Evolutionary conservation across 2,797 vertebrate species (phyloP).

Genomic region (Microcaecilia unicolor): DNA sequence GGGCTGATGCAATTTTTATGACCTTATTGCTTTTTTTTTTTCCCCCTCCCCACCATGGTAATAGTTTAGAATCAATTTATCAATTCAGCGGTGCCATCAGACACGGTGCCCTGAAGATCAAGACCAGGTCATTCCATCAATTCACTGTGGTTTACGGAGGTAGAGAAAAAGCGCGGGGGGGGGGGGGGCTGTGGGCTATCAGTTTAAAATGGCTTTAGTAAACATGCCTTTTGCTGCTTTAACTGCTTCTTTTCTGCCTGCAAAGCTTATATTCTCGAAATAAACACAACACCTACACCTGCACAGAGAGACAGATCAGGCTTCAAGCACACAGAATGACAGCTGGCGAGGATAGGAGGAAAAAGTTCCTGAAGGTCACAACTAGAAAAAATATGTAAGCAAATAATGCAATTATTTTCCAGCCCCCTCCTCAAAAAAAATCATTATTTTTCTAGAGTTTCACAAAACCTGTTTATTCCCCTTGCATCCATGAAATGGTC

Average conservation of each 20-base stretch:
- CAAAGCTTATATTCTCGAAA: constrained; percentile 17
- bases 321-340: too few relatives aligned
- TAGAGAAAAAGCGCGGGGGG: constrained; percentile 60
- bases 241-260: constrained; percentile 69
- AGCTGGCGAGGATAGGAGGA: too few relatives aligned
- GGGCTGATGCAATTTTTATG: constrained; percentile 99
- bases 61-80: constrained; percentile 99
- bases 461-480: too few relatives aligned
- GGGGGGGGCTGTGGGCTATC: constrained; percentile 50
- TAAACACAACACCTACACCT: background rate
- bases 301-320: too few relatives aligned
- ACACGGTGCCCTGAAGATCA: constrained; percentile 96
- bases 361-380: too few relatives aligned
- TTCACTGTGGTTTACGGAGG: constrained; percentile 82
- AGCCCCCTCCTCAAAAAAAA: too few relatives aligned
- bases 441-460: too few relatives aligned
- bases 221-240: constrained; percentile 74
- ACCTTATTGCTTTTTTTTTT: constrained; percentile 99
- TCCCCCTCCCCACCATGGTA: constrained; percentile 98
- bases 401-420: too few relatives aligned
- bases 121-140: constrained; percentile 98
- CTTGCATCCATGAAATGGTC: too few relatives aligned
- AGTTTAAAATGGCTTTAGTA: constrained; percentile 83
- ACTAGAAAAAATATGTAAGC: too few relatives aligned
- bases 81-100: constrained; percentile 95